Conservation (phyloP, 1,140 invertebrate genomes). For the Drosophila rhopaloa region DNA sequence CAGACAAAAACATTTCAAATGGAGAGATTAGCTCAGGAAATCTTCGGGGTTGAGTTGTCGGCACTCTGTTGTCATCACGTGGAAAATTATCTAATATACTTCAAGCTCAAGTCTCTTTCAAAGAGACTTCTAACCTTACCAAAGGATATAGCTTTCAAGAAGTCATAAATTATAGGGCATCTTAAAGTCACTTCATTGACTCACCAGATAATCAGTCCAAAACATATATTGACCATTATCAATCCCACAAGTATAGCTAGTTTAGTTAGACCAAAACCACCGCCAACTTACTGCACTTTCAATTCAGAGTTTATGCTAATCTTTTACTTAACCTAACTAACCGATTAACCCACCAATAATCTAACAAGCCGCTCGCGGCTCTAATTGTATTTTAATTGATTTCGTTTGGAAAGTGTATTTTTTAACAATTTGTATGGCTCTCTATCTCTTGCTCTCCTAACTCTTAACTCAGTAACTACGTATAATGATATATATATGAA, state of each 20-base stretch:
- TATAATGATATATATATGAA: constrained; percentile 47
- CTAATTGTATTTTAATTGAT: constrained; percentile 52
- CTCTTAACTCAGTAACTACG: constrained; percentile 30
- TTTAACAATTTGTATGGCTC: constrained; percentile 25
- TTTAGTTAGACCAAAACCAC: constrained; percentile 40
- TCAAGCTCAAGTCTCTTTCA: too few species aligned
- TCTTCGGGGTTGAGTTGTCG: neutral
- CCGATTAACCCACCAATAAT: constrained; percentile 37
- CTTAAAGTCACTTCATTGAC: neutral
- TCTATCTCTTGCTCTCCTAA: constrained; percentile 29
- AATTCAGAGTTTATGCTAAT: constrained; percentile 53
- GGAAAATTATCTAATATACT: too few species aligned
- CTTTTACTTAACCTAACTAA: constrained; percentile 46
- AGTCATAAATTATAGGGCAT: too few species aligned
- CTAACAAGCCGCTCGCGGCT: constrained; percentile 9
- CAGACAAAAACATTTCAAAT: constrained; percentile 32
- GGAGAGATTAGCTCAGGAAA: neutral
- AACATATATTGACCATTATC: constrained; percentile 22
- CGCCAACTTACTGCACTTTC: constrained; percentile 57
- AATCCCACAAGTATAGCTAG: constrained; percentile 15
- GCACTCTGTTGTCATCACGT: neutral
- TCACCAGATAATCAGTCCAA: constrained; percentile 4
- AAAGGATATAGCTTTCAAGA: too few species aligned
- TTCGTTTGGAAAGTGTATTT: constrained; percentile 55
- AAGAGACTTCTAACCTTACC: too few species aligned